Base-by-base conservation (phyloP, 2,797 vertebrate genomes). In the Tamandua tetradactyla region DNA sequence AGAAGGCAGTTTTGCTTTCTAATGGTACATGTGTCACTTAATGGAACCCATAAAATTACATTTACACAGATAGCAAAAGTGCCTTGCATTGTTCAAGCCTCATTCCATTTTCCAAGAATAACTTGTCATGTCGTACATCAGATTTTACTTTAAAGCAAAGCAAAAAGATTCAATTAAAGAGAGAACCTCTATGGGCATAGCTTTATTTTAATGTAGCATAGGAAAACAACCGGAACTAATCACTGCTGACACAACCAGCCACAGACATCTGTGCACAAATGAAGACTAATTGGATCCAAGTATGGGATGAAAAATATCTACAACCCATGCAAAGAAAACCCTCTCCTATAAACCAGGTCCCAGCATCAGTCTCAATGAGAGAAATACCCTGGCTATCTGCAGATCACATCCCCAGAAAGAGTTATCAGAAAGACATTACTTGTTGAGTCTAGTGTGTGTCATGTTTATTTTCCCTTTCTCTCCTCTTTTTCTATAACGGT, bases 401-500 rank as follows among this genome's bases (percentile, higher is more conserved):
- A 83, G n/a, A 52, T 91, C 55, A 42, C 17, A 18, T 72, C 80
- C 88, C 25, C 71, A 47, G 12, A 25, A n/a, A 59, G 90, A 57
- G 0, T 0, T 69, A 72, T 91, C 83, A 55, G 94, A 78, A 92
- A 94, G 92, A 88, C 74, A 4, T 87, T 42, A 0, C 89, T 96
- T 82, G 80, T 96, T 97, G 86, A 95, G 93, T 97, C 95, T 97
- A 96, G 95, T 95, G 92, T 94, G 93, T 89, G 92, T 91, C 88
- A 93, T 89, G 30, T 96, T 98, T 94, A 97, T 7, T 9, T 93
- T 89, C 66, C 52, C 71, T 94, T 96, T 97, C 97, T 96, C 97
- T 97, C 91, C 96, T 97, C 91, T 97, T 97, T 93, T 98, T 97
- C 93, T 97, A 95, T 95, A 95, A 98, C 55, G 97, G 96, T 97